Evolutionary conservation across 2,888 invertebrate genomes (phyloP).

Genomic region (Tenthredo mesomela): DNA sequence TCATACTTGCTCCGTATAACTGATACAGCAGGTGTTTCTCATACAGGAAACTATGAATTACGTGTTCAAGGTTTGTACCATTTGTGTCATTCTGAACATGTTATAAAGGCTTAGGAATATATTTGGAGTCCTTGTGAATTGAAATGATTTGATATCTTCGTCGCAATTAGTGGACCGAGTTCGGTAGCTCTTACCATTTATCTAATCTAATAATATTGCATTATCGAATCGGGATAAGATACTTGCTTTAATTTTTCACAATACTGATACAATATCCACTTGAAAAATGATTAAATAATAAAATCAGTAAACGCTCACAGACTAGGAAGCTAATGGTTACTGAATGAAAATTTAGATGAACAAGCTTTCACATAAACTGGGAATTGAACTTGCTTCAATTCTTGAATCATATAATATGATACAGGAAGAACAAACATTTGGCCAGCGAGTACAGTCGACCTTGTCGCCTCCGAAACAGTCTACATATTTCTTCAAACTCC

Average conservation of each 20-base stretch:
- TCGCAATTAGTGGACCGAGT: not conserved
- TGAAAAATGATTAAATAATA: not conserved
- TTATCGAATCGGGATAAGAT: not conserved
- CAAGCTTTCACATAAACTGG: not conserved
- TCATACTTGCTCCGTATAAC: constrained; percentile 32
- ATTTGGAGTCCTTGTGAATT: not conserved
- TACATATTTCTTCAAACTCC: constrained; percentile 39
- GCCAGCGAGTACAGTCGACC: constrained; percentile 28
- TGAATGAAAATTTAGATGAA: not conserved
- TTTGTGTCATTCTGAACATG: not conserved
- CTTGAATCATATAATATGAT: not conserved
- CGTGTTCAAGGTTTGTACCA: constrained; percentile 45
- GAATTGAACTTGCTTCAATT: not conserved
- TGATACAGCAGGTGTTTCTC: constrained; percentile 2
- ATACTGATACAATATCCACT: not conserved
- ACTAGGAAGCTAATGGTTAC: not conserved
- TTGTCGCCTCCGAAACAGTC: constrained; percentile 28
- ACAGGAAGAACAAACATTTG: constrained; percentile 28
- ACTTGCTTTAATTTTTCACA: not conserved
- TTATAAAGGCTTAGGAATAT: not conserved
- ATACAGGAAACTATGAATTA: constrained; percentile 9
- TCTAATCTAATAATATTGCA: not conserved
- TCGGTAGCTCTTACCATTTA: not conserved
- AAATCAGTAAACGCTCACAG: not conserved
- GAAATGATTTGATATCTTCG: not conserved